Evolutionary conservation across 2,113 vertebrate genomes (phyloP).

Genomic region (Catharus minimus): DNA sequence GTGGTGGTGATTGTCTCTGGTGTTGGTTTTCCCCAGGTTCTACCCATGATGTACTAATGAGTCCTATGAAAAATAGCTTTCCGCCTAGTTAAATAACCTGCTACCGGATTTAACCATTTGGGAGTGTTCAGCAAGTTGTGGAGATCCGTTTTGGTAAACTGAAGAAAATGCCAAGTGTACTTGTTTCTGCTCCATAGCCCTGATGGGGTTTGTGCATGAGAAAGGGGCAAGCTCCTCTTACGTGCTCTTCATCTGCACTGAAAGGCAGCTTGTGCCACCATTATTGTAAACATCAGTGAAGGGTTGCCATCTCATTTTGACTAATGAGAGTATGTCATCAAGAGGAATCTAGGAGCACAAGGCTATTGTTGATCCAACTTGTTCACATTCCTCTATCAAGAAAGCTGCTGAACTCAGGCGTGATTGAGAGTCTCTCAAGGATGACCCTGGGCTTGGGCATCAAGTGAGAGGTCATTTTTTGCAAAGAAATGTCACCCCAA

Average conservation of each 20-base stretch:
- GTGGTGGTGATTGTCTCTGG: not conserved
- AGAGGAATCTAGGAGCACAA: not conserved
- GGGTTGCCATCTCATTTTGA: not conserved
- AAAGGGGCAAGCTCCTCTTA: not conserved
- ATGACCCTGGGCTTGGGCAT: slow-evolving; percentile 24
- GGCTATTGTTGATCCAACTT: not conserved
- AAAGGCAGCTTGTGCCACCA: not conserved
- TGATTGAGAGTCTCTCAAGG: slow-evolving; percentile 4
- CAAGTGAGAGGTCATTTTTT: slow-evolving; percentile 24
- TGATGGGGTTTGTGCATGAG: not conserved
- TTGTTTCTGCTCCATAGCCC: not conserved
- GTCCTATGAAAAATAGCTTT: not conserved
- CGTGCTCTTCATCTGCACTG: not conserved
- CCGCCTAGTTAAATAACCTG: not conserved
- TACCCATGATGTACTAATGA: not conserved
- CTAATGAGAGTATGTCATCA: slow-evolving; percentile 8
- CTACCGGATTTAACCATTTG: not conserved
- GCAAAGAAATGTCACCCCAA: not conserved
- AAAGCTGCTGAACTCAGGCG: slow-evolving; percentile 3
- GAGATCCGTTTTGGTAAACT: not conserved
- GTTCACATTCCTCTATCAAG: slow-evolving; percentile 7
- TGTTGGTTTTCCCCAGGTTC: not conserved
- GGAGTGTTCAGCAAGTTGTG: not conserved
- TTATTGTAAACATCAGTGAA: not conserved
- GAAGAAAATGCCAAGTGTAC: not conserved